These are phyloP conservation scores for Pseudomyrmex cubaensis DNA, from an alignment of 1,140 invertebrate species.

Conservation along the genomic window DNA sequence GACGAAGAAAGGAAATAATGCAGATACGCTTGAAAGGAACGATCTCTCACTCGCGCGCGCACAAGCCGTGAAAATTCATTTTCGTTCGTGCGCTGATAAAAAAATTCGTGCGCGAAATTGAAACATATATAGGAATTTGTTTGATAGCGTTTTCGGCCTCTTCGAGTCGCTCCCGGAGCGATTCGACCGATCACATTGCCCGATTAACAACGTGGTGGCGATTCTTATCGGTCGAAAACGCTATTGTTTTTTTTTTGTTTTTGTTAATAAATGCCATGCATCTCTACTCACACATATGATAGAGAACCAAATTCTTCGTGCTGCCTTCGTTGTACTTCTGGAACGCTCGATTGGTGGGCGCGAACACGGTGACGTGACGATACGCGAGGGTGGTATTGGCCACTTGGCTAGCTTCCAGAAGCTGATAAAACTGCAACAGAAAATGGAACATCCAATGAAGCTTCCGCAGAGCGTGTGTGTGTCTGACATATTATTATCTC, in stretches of 20 bases:
- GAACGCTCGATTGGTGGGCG: constrained; percentile 92
- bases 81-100: neutral
- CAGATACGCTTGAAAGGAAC: neutral
- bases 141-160: neutral
- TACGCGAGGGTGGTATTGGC: constrained; percentile 89
- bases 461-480: neutral
- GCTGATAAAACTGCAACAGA: constrained; percentile 90
- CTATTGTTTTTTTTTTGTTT: no score
- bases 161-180: no score
- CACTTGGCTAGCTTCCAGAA: constrained; percentile 88
- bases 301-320: constrained; percentile 88
- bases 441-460: constrained; percentile 50
- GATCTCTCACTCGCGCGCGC: neutral
- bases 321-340: constrained; percentile 86
- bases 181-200: no score
- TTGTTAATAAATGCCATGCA: no score
- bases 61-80: constrained; percentile 37
- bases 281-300: constrained; percentile 91
- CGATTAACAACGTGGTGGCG: no score
- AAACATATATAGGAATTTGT: neutral
- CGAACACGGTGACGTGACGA: constrained; percentile 91
- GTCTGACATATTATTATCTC: neutral
- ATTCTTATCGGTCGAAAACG: no score
- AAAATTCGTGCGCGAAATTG: neutral
- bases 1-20: constrained; percentile 53